Conservation (phyloP, 2,888 invertebrate species). For the Pachycephus smyrnensis region DNA sequence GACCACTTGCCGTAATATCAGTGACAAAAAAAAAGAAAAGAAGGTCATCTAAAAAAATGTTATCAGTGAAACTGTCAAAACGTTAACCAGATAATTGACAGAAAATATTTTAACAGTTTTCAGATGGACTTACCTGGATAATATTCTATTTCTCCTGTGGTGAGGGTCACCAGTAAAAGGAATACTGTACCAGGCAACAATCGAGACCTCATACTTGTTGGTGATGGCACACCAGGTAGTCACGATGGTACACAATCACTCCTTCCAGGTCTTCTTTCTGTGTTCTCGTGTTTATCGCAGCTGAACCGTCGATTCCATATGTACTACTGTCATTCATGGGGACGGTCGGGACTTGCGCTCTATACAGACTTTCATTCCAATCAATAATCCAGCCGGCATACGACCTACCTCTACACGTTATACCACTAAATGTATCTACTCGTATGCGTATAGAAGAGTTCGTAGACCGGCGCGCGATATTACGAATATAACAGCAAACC, state of each 20-base stretch:
- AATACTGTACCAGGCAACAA: slow-evolving; percentile 42
- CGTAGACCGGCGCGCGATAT: background rate
- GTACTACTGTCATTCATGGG: background rate
- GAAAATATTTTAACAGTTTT: background rate
- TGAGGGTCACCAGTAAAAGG: slow-evolving; percentile 44
- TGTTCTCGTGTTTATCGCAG: background rate
- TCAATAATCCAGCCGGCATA: background rate
- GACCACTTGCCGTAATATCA: background rate
- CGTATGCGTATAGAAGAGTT: background rate
- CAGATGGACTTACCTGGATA: slow-evolving; percentile 55
- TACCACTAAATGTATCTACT: background rate
- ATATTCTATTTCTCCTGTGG: slow-evolving; percentile 54
- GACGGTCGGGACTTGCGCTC: background rate
- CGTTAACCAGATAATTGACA: background rate
- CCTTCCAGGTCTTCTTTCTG: background rate
- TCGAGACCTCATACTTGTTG: slow-evolving; percentile 49
- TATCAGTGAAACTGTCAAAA: background rate
- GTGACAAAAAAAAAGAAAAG: background rate
- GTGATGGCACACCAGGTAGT: background rate
- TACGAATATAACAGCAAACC: background rate
- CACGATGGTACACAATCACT: background rate
- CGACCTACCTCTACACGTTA: slow-evolving; percentile 3
- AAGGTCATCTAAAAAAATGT: background rate
- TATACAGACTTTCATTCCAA: background rate
- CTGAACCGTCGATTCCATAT: slow-evolving; percentile 1